Evolutionary conservation across 2,888 invertebrate species (phyloP).

Genomic region (Sacculina carcini): DNA sequence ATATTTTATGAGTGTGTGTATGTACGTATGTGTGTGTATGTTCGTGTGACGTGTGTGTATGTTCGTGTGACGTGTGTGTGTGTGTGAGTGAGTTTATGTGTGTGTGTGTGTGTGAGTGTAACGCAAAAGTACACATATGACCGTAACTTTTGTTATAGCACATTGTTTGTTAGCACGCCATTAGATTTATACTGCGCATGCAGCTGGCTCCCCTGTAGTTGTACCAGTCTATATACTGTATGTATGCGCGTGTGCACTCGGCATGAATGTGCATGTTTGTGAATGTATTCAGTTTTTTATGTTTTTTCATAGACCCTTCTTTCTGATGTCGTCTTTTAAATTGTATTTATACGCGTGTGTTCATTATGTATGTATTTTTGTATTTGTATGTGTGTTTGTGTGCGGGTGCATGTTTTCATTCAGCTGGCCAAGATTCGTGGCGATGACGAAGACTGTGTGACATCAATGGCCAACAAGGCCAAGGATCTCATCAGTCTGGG

Average conservation of each 20-base stretch:
- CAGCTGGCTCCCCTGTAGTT: too few relatives aligned
- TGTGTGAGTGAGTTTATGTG: not conserved
- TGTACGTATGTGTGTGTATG: constrained; percentile 1
- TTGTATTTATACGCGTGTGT: not conserved
- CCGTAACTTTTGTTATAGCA: too few relatives aligned
- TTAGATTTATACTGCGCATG: too few relatives aligned
- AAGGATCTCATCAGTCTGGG: constrained; percentile 1
- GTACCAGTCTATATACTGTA: too few relatives aligned
- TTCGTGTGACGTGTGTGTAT: too few relatives aligned
- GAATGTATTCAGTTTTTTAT: not conserved
- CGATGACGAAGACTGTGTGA: not conserved
- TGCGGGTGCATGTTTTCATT: not conserved
- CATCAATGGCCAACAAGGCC: not conserved
- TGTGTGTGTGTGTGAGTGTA: not conserved
- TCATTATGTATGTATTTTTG: not conserved
- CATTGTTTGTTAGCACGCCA: too few relatives aligned
- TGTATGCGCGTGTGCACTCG: not conserved
- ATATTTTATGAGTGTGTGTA: not conserved
- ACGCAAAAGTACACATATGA: too few relatives aligned
- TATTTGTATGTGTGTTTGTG: too few relatives aligned
- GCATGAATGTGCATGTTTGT: not conserved
- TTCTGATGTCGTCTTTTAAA: not conserved
- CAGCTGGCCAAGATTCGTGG: not conserved
- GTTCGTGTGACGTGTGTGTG: too few relatives aligned
- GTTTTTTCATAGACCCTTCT: not conserved